These are phyloP conservation scores for Helicoverpa armigera DNA, from an alignment of 1,140 invertebrate genomes.

Conservation along the genomic window DNA sequence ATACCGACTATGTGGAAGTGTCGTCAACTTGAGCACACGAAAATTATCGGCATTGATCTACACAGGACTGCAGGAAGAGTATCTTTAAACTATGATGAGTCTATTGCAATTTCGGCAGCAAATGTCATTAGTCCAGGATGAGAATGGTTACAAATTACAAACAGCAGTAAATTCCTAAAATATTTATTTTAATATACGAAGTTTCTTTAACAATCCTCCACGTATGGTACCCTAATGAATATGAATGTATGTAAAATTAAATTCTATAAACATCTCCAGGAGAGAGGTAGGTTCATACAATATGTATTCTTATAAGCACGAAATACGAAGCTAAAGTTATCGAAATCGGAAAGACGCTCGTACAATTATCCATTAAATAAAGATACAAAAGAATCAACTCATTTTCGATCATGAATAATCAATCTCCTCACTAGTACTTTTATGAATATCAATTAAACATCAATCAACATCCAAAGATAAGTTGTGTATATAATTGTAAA, in stretches of 20 bases:
- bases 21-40: too few species aligned
- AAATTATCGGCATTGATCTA: too few species aligned
- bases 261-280: conserved; percentile 60
- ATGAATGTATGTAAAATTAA: conserved; percentile 66
- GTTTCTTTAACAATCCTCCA: conserved; percentile 74
- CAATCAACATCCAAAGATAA: not conserved
- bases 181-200: conserved; percentile 79
- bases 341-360: conserved; percentile 40
- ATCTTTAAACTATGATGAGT: too few species aligned
- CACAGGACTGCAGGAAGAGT: too few species aligned
- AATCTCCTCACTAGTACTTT: conserved; percentile 11
- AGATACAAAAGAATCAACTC: conserved; percentile 42
- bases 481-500: conserved; percentile 33
- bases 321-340: conserved; percentile 61
- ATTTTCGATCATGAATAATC: conserved; percentile 36
- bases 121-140: too few species aligned
- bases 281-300: conserved; percentile 68
- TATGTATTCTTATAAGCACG: conserved; percentile 63
- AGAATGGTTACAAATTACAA: conserved; percentile 29
- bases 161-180: conserved; percentile 71
- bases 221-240: conserved; percentile 66
- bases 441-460: conserved; percentile 13
- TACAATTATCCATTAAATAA: conserved; percentile 47
- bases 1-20: too few species aligned
- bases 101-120: too few species aligned